phyloP scores from a whole-genome alignment of 2,113 vertebrate genomes.

The Tenebrosternarchus preto region DNA sequence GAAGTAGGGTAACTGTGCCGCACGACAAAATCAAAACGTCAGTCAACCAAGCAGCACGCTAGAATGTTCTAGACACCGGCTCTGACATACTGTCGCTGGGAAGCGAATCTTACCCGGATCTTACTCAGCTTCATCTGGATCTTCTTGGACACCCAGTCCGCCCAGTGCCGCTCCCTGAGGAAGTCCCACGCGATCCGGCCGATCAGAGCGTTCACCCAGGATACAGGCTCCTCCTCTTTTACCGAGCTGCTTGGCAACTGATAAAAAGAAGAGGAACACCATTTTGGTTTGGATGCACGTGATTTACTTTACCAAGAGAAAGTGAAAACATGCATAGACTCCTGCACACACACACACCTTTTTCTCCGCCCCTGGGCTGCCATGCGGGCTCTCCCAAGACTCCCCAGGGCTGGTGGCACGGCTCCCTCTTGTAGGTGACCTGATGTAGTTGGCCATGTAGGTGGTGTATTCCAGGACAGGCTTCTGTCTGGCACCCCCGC shows the following conservation, averaged over 20 bases:
- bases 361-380: conserved; percentile 86
- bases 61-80: too few relatives aligned
- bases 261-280: conserved; percentile 31
- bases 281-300: not conserved
- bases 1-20: conserved; percentile 89
- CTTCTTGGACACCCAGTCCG: conserved; percentile 93
- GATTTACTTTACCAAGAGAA: not conserved
- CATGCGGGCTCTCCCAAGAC: conserved; percentile 83
- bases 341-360: conserved; percentile 75
- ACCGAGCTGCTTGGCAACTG: conserved; percentile 76
- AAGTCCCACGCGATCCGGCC: conserved; percentile 98
- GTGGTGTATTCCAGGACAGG: conserved; percentile 85
- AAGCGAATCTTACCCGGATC: conserved; percentile 83
- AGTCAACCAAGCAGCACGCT: not conserved
- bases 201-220: conserved; percentile 94
- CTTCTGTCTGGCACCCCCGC: conserved; percentile 77
- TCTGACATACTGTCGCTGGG: too few relatives aligned
- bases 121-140: conserved; percentile 99
- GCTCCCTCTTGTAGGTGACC: conserved; percentile 73
- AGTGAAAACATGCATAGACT: not conserved
- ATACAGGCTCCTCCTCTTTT: conserved; percentile 80
- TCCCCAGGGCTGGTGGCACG: conserved; percentile 78
- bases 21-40: not conserved
- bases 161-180: conserved; percentile 96
- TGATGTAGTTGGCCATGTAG: conserved; percentile 93